Conservation (phyloP, 2,888 invertebrate genomes). For the Cryptus viduatorius region DNA sequence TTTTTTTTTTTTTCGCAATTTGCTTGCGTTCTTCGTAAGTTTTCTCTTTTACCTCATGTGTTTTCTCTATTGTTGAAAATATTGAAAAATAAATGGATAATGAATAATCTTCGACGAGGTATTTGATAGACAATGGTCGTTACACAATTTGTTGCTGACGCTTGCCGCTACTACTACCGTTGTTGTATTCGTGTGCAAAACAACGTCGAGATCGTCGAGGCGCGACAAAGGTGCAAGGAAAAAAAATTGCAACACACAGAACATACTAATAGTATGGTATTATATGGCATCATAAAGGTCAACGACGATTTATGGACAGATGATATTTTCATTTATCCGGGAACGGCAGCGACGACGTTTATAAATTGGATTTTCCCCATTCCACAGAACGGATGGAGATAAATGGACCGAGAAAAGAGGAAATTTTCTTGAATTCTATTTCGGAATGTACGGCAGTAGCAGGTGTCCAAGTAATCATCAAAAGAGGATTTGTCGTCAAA, state of each 20-base stretch:
- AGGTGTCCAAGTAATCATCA: no score
- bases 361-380: slow-evolving; percentile 54
- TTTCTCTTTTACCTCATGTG: slow-evolving; percentile 3
- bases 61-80: slow-evolving; percentile 49
- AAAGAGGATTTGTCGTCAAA: no score
- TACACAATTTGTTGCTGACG: slow-evolving; percentile 44
- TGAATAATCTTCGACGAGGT: slow-evolving; percentile 48
- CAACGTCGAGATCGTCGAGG: slow-evolving; percentile 32
- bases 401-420: no score
- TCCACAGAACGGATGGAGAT: slow-evolving; percentile 16
- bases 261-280: slow-evolving; percentile 14
- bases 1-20: background rate
- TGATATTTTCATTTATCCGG: slow-evolving; percentile 39
- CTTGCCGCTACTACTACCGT: background rate
- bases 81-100: slow-evolving; percentile 45
- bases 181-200: slow-evolving; percentile 16
- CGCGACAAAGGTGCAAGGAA: slow-evolving; percentile 39
- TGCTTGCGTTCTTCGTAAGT: background rate
- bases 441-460: background rate
- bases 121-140: slow-evolving; percentile 55
- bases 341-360: slow-evolving; percentile 39
- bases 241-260: slow-evolving; percentile 23
- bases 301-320: slow-evolving; percentile 52
- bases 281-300: slow-evolving; percentile 42
- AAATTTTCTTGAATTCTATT: no score